phyloP scores from a whole-genome alignment of 2,888 invertebrate genomes.

The Leucophora obtusa region DNA sequence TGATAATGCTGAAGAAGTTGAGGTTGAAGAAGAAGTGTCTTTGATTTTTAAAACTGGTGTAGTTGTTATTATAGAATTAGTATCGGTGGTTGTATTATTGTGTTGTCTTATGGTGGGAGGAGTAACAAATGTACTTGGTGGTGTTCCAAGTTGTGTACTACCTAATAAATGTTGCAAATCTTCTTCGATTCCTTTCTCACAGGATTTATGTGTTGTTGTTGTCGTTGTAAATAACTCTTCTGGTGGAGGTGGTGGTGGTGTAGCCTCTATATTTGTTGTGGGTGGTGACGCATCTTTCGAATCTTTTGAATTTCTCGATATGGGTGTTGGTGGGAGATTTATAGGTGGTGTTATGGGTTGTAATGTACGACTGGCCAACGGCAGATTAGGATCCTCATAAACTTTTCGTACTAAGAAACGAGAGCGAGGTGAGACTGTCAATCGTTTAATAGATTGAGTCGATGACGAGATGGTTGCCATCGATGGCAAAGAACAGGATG shows the following conservation, averaged over 20 bases:
- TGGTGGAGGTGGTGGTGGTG: not conserved
- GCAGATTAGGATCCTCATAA: conserved; percentile 75
- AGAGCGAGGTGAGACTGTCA: conserved; percentile 76
- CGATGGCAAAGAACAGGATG: conserved; percentile 74
- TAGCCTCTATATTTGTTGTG: conserved; percentile 19
- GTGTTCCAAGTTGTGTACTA: conserved; percentile 7
- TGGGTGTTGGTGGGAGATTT: conserved; percentile 74
- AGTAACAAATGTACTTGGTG: conserved; percentile 27
- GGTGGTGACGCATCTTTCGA: conserved; percentile 6
- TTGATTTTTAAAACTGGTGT: conserved; percentile 34
- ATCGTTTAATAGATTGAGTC: conserved; percentile 75
- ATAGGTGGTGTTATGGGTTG: conserved; percentile 75
- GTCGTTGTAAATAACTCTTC: not conserved
- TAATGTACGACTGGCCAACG: conserved; percentile 68
- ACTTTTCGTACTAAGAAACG: conserved; percentile 76
- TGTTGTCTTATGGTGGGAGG: conserved; percentile 48
- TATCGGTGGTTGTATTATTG: conserved; percentile 51
- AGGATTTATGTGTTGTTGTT: not conserved
- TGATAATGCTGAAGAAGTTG: not conserved
- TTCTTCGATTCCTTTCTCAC: not conserved
- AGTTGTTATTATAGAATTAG: conserved; percentile 14
- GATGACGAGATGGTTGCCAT: conserved; percentile 75
- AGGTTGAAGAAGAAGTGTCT: conserved; percentile 52
- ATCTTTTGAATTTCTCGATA: conserved; percentile 65
- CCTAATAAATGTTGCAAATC: conserved; percentile 13